Evolutionary conservation across 2,797 vertebrate species (phyloP), one percentile per base, ranked within the genome.

Genomic region (Sciaenops ocellatus): DNA sequence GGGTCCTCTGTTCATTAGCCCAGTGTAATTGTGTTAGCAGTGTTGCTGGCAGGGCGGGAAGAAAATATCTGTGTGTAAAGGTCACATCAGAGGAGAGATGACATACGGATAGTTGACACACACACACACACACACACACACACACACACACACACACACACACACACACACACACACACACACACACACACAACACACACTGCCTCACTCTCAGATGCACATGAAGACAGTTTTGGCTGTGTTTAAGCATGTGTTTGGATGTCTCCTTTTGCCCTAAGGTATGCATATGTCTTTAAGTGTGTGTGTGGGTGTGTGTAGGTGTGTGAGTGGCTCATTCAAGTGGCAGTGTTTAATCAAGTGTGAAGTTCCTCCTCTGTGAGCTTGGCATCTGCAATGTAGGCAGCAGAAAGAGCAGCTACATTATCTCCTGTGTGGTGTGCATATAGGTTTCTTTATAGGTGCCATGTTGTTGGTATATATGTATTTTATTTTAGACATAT

Each of bases 21-120:
- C 71, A 84, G 91, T 94, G 92, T 95, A 95, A 95, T 95, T 95
- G 93, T 94, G 93, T 95, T 95, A 94, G 94, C 92, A 82, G 90
- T 94, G 92, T 94, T 85, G 85, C 89, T 84, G 89, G 87, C 90
- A 80, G 83, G 79, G 78, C 77, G 46, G 90, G 88, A 90, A 89
- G 86, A 87, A 92, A 93, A 91, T 90, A 92, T 93, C 88, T 86
- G 85, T 84, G 89, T 93, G 91, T 87, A 95, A 95, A 95, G 95
- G 95, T 95, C 93, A 95, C 80, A 82, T 91, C 91, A 89, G 85
- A 91, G 83, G 73, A 82, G 87, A 87, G 88, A 94, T 91, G 93
- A 93, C 93, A 95, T 78, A 85, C 61, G 86, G 79, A 90, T 88
- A 89, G 88, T 89, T 85, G 84, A 86, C 86, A 87, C 79, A 80